A percentile compares a stretch with the other conserved stretches of the same genome.
phyloP scores from a whole-genome alignment of 2,888 invertebrate genomes.

The Stenodera caucasica region DNA sequence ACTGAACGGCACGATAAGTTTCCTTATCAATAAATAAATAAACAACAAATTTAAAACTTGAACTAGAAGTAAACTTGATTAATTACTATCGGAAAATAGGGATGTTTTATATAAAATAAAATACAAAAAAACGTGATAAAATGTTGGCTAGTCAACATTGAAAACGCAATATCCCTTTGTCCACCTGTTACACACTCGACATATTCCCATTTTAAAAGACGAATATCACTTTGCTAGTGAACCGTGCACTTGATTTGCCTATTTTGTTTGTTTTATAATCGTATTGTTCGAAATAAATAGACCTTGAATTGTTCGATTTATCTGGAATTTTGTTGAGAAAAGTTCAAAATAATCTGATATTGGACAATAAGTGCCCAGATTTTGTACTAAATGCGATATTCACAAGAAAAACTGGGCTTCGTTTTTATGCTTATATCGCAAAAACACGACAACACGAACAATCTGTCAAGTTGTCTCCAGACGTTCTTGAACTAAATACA shows the following conservation, averaged over 20 bases:
- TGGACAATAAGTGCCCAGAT: too few species aligned
- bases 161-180: slow-evolving; percentile 19
- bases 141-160: slow-evolving; percentile 22
- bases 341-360: too few species aligned
- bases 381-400: too few species aligned
- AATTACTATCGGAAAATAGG: neutral
- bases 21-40: slow-evolving; percentile 22
- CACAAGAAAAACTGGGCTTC: neutral
- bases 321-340: too few species aligned
- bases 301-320: neutral
- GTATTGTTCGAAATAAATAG: neutral
- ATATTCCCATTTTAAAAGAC: neutral
- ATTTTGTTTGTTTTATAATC: neutral
- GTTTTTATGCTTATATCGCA: neutral
- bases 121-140: slow-evolving; percentile 1
- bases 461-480: neutral
- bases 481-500: neutral
- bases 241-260: neutral
- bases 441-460: neutral
- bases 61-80: neutral
- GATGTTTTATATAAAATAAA: too few species aligned
- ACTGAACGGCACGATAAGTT: slow-evolving; percentile 28
- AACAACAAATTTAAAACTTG: slow-evolving; percentile 8
- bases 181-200: slow-evolving; percentile 27
- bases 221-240: neutral